Percentiles rank a stretch among this genome's conserved stretches.
Conservation (phyloP, 2,888 invertebrate species). For the Leucozona laternaria region DNA sequence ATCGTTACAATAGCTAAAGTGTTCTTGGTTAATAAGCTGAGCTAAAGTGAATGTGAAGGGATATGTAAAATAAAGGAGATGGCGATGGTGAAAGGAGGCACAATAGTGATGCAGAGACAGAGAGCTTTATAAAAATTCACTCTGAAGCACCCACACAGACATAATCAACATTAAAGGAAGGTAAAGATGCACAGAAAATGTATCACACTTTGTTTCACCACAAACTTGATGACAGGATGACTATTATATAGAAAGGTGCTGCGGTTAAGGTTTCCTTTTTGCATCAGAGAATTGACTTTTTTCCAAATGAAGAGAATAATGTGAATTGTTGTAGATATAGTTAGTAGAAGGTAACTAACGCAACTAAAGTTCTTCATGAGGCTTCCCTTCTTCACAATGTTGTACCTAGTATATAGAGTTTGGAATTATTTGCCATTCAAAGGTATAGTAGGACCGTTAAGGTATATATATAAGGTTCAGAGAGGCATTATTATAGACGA, state of each 20-base stretch:
- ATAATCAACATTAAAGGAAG: neutral
- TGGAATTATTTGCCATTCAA: neutral
- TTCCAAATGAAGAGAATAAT: conserved; percentile 35
- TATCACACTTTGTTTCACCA: conserved; percentile 38
- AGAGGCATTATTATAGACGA: neutral
- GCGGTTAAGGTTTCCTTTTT: conserved; percentile 40
- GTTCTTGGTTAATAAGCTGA: conserved; percentile 55
- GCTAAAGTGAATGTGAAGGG: conserved; percentile 47
- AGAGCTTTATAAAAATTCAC: neutral
- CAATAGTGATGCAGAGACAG: neutral
- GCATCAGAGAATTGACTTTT: conserved; percentile 27
- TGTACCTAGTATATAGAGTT: neutral
- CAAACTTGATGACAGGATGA: conserved; percentile 50
- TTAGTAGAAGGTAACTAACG: neutral
- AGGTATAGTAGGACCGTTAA: neutral
- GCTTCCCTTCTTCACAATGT: neutral
- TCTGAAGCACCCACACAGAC: neutral
- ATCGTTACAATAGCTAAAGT: conserved; percentile 39
- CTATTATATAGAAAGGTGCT: conserved; percentile 6
- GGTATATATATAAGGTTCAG: neutral
- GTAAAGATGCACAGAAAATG: neutral
- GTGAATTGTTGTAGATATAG: neutral
- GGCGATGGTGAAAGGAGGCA: neutral
- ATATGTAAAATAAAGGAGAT: neutral
- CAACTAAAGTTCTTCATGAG: conserved; percentile 6